These are phyloP conservation scores for Mungos mungo DNA, from an alignment of 2,113 vertebrate species.

Conservation along the genomic window DNA sequence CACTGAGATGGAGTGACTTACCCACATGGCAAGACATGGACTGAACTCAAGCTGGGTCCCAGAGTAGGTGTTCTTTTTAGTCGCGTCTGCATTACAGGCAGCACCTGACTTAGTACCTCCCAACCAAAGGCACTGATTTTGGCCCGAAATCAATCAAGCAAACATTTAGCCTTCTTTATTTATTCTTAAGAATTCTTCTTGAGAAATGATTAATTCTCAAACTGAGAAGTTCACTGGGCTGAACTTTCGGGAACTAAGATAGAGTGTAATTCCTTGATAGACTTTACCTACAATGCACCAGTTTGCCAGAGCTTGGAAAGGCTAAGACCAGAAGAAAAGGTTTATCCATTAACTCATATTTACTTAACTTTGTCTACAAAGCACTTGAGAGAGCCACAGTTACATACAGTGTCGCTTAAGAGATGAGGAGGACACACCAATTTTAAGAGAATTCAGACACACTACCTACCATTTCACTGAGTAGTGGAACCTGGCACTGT, in stretches of 20 bases:
- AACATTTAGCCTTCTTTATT: background rate
- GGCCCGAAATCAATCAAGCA: conserved; percentile 28
- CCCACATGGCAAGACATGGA: background rate
- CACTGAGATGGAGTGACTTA: background rate
- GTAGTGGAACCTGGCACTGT: background rate
- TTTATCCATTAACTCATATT: conserved; percentile 16
- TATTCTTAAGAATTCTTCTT: conserved; percentile 8
- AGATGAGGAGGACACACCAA: background rate
- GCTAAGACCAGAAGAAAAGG: background rate
- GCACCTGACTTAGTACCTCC: background rate
- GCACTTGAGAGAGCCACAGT: background rate
- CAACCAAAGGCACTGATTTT: background rate
- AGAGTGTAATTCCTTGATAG: background rate
- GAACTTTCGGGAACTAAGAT: background rate
- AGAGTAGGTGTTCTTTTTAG: background rate
- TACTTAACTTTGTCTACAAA: conserved; percentile 19
- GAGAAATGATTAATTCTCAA: conserved; percentile 11
- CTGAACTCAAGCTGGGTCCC: background rate
- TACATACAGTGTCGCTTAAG: background rate
- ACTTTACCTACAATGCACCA: background rate
- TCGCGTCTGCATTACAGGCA: background rate
- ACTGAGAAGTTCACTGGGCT: background rate
- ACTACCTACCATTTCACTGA: background rate
- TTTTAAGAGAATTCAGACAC: conserved; percentile 26
- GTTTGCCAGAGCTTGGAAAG: conserved; percentile 2